phyloP scores from a whole-genome alignment of 2,888 invertebrate species.

The Nezara viridula region DNA sequence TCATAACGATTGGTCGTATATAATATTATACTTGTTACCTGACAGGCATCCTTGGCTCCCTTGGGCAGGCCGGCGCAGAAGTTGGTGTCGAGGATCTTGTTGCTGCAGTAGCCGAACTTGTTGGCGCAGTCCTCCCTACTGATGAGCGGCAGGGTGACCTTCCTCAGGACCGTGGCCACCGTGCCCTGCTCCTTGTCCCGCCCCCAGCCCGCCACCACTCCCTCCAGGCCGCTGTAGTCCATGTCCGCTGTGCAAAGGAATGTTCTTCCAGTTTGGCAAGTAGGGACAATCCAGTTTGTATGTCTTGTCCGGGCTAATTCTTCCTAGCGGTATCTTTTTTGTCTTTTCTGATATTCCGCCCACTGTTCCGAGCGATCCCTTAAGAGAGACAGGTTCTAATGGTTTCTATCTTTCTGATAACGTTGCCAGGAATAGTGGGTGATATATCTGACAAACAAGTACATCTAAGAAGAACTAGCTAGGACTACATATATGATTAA shows the following conservation, averaged over 20 bases:
- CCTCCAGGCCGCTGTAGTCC: slow-evolving; percentile 64
- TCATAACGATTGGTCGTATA: too few species aligned
- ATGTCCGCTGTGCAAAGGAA: slow-evolving; percentile 49
- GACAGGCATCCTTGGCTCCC: slow-evolving; percentile 84
- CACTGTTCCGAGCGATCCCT: too few species aligned
- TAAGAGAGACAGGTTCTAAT: too few species aligned
- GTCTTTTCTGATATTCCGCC: too few species aligned
- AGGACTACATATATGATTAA: too few species aligned
- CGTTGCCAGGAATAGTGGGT: too few species aligned
- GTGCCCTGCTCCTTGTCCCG: slow-evolving; percentile 68
- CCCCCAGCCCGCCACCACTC: slow-evolving; percentile 67
- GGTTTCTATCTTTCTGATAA: too few species aligned
- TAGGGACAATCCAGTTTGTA: too few species aligned
- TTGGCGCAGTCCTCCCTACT: slow-evolving; percentile 77
- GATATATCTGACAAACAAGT: too few species aligned
- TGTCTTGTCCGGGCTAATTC: neutral
- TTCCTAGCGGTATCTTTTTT: too few species aligned
- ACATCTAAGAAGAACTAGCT: too few species aligned
- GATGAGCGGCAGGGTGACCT: slow-evolving; percentile 81
- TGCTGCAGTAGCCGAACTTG: slow-evolving; percentile 76
- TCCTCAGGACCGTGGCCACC: slow-evolving; percentile 75
- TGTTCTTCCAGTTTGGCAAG: too few species aligned
- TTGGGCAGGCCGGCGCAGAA: slow-evolving; percentile 82
- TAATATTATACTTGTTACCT: slow-evolving; percentile 68
- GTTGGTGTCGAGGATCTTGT: slow-evolving; percentile 83